Evolutionary conservation across 2,797 vertebrate species (phyloP).

Genomic region (Gouania willdenowi): DNA sequence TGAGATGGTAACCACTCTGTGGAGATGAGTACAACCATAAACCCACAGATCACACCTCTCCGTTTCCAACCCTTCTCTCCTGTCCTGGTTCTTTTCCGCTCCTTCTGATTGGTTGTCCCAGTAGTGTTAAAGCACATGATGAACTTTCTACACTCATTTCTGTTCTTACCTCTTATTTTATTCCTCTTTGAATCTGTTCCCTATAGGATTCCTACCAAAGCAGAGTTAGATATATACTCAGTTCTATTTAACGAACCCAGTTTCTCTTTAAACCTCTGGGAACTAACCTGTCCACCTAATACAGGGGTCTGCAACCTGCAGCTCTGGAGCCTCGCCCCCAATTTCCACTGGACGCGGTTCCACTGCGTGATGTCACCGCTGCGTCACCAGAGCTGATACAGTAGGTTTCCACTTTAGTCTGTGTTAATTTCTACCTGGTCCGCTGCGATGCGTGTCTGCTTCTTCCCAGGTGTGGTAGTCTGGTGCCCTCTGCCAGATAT

Average conservation of each 20-base stretch:
- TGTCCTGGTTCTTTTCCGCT: slow-evolving; percentile 22
- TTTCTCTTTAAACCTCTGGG: slow-evolving; percentile 1
- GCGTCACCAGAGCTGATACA: too few species aligned
- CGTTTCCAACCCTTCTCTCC: slow-evolving; percentile 24
- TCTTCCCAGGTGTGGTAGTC: too few species aligned
- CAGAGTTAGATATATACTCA: slow-evolving; percentile 21
- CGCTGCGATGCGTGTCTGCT: too few species aligned
- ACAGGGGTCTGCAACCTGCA: too few species aligned
- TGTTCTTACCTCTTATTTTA: slow-evolving; percentile 21
- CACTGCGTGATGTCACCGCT: too few species aligned
- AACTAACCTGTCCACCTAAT: background rate
- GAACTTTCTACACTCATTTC: slow-evolving; percentile 17
- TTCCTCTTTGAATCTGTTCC: slow-evolving; percentile 10
- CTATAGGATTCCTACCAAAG: slow-evolving; percentile 8
- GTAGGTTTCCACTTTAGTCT: too few species aligned
- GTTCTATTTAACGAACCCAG: slow-evolving; percentile 13
- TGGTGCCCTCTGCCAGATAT: too few species aligned
- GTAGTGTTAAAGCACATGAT: slow-evolving; percentile 39
- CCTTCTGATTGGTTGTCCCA: slow-evolving; percentile 37
- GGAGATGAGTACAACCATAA: slow-evolving; percentile 25
- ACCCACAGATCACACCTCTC: slow-evolving; percentile 18
- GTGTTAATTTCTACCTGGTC: too few species aligned
- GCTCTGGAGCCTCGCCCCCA: too few species aligned
- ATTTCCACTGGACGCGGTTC: too few species aligned
- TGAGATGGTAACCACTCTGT: slow-evolving; percentile 15